Conservation (phyloP, 1,140 invertebrate genomes). For the Ostrea denselamellosa region DNA sequence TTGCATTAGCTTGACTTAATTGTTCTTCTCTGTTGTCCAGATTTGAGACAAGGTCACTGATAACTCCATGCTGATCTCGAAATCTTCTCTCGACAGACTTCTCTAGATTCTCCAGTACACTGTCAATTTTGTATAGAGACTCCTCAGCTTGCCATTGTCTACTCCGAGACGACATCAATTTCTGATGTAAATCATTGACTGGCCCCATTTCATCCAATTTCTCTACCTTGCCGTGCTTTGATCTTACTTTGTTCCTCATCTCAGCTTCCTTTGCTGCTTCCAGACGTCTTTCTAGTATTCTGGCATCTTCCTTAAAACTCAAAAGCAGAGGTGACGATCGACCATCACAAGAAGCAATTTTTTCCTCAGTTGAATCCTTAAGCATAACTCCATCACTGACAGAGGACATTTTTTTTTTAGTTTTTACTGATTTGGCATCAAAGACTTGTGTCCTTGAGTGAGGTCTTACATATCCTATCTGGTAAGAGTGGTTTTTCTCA, state of each 20-base stretch:
- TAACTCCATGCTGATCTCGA: constrained; percentile 61
- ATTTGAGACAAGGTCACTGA: constrained; percentile 55
- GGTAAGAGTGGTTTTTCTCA: constrained; percentile 68
- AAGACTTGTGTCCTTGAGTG: constrained; percentile 48
- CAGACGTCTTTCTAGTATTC: constrained; percentile 64
- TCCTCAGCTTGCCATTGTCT: constrained; percentile 63
- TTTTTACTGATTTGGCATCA: constrained; percentile 32
- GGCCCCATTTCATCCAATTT: constrained; percentile 37
- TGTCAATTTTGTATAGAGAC: constrained; percentile 64
- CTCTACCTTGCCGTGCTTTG: background rate
- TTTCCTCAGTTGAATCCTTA: background rate
- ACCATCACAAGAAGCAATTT: background rate
- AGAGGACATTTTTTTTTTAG: background rate
- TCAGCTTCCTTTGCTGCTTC: constrained; percentile 65
- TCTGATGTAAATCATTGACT: constrained; percentile 58
- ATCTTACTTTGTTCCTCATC: constrained; percentile 58
- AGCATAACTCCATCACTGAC: background rate
- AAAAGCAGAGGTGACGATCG: constrained; percentile 62
- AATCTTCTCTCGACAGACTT: constrained; percentile 62
- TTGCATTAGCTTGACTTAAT: background rate
- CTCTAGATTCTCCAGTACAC: constrained; percentile 55
- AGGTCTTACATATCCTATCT: constrained; percentile 60
- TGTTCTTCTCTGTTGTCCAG: constrained; percentile 47
- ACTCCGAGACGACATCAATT: constrained; percentile 59
- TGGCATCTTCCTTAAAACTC: constrained; percentile 63